Evolutionary conservation across 1,140 invertebrate genomes (phyloP).

Genomic region (Rhopalosiphum padi): DNA sequence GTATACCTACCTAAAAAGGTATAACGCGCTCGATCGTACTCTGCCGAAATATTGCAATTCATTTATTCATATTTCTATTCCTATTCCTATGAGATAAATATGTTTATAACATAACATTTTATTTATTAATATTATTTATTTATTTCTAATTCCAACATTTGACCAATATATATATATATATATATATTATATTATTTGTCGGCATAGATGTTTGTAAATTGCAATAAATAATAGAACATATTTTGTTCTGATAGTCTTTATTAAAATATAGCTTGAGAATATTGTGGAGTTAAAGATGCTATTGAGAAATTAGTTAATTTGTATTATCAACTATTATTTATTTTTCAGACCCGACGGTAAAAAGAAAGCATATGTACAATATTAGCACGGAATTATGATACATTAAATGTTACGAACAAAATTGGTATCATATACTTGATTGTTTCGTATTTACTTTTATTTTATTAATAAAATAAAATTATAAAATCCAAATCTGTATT

Average conservation of each 20-base stretch:
- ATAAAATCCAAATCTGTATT: slow-evolving; percentile 11
- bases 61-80: no score
- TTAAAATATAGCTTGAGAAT: background rate
- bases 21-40: no score
- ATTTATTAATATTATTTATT: no score
- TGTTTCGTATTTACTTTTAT: slow-evolving; percentile 61
- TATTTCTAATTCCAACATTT: no score
- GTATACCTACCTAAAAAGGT: no score
- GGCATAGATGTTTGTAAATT: background rate
- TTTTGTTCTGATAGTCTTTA: background rate
- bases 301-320: background rate
- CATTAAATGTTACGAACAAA: slow-evolving; percentile 97
- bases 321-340: background rate
- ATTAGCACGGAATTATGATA: slow-evolving; percentile 96
- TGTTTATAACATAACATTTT: no score
- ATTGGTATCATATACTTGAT: slow-evolving; percentile 88
- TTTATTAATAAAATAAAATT: slow-evolving; percentile 39
- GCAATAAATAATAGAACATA: background rate
- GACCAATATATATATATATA: no score
- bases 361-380: slow-evolving; percentile 98
- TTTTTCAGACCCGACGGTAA: slow-evolving; percentile 89
- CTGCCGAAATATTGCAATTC: no score
- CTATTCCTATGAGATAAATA: no score
- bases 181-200: no score
- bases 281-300: background rate